Base-by-base conservation (phyloP, 2,888 invertebrate genomes). In the Notodonta dromedarius region DNA sequence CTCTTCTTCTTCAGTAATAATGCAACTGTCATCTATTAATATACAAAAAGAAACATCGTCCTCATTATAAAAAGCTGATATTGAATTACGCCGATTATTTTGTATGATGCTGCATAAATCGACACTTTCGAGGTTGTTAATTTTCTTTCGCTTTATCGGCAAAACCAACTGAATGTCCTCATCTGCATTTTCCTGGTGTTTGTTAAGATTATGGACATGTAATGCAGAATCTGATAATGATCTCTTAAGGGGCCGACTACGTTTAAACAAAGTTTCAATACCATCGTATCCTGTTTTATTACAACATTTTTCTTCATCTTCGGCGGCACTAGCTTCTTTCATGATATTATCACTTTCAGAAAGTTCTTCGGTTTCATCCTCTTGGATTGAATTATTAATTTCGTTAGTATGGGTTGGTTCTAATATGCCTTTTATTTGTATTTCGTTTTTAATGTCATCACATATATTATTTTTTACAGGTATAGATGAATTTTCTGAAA, bases 31-130 rank as follows among this genome's bases (percentile, higher is more conserved):
- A 63, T 91, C 90, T 67, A 93, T 91, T 54, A 91, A 76, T 68
- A 93, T 93, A 73, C 91, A 93, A 77, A 90, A 87, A 0, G 90
- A 89, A 44, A 93, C 84, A 80, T 88, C 88, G 63, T 89, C 88
- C 72, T 88, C 90, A 61, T 87, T 86, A 71, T 85, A 88, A 54
- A 87, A 70, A 51, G 90, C 82, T 48, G 91, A 89, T 65, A 92
- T 82, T 32, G 93, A 93, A 75, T 93, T 93, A 66, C 93, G 81
- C 62, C 93, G 79, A 74, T 85, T 88, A 71, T 72, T 84, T 67
- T 89, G 86, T 64, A 90, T 77, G 54, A 86, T 79, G 65, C 81
- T 86, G 60, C 82, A 83, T 61, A 84, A 73, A 57, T 82, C 73
- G 56, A 80, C 67, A 65, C 78, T 76, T 57, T 79, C 68, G 42